Conservation (phyloP, 2,888 invertebrate species). For the Eristalis tenax region DNA sequence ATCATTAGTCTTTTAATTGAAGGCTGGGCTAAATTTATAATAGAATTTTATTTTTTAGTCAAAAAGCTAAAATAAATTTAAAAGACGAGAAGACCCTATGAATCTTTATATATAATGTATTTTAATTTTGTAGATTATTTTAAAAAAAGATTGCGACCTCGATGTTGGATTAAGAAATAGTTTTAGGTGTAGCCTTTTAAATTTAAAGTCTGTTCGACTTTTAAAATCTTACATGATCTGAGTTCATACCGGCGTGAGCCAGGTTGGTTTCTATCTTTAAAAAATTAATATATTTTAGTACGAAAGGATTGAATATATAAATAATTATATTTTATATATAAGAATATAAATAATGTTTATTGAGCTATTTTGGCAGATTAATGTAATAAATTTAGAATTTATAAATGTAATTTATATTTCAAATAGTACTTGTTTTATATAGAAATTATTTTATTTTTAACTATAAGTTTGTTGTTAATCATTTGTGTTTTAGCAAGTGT, state of each 20-base stretch:
- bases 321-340: constrained; percentile 80
- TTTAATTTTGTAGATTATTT: constrained; percentile 80
- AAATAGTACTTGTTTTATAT: constrained; percentile 83
- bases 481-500: constrained; percentile 85
- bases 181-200: constrained; percentile 86
- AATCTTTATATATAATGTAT: constrained; percentile 84
- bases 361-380: constrained; percentile 86
- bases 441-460: constrained; percentile 81
- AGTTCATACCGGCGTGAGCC: constrained; percentile 93
- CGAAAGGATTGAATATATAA: constrained; percentile 88
- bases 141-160: constrained; percentile 90
- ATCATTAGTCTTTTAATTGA: too few species aligned
- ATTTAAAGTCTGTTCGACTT: constrained; percentile 89
- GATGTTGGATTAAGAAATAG: constrained; percentile 92
- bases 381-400: constrained; percentile 88
- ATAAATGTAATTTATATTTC: constrained; percentile 84
- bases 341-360: constrained; percentile 75
- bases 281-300: constrained; percentile 85
- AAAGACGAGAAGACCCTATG: constrained; percentile 91
- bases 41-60: constrained; percentile 84
- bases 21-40: constrained; percentile 84
- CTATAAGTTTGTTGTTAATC: constrained; percentile 83
- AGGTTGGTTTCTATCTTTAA: constrained; percentile 91
- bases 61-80: constrained; percentile 86
- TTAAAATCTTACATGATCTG: constrained; percentile 93